phyloP scores from a whole-genome alignment of 2,113 vertebrate species.

The Trematocara variabile region DNA sequence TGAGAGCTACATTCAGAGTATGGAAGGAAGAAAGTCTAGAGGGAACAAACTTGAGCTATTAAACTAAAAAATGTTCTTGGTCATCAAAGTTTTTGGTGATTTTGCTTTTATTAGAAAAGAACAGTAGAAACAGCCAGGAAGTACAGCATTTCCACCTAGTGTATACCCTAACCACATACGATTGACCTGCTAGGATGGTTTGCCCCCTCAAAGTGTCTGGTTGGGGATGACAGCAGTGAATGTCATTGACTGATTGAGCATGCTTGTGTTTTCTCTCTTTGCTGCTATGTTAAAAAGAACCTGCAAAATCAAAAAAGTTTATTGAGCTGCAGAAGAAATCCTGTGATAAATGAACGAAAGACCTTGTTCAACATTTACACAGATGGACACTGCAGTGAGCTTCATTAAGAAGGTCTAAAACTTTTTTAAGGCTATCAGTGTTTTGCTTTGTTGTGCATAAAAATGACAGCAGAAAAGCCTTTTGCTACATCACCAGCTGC shows the following conservation, averaged over 20 bases:
- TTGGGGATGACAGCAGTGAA: not conserved
- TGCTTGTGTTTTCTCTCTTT: not conserved
- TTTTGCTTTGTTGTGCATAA: not conserved
- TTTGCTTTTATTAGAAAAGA: not conserved
- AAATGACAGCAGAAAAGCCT: not conserved
- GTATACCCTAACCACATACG: not conserved
- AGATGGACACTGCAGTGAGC: not conserved
- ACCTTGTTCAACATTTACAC: not conserved
- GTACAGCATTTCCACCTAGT: not conserved
- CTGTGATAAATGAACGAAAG: not conserved
- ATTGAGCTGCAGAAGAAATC: not conserved
- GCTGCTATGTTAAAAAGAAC: not conserved
- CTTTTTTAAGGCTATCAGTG: not conserved
- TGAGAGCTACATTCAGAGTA: not conserved
- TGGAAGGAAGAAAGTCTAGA: not conserved
- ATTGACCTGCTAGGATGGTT: not conserved
- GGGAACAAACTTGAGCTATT: not conserved
- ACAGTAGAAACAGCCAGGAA: not conserved
- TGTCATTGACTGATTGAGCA: not conserved
- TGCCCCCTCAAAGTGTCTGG: not conserved
- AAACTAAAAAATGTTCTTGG: not conserved
- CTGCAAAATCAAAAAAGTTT: not conserved
- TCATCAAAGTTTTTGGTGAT: not conserved
- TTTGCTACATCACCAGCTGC: not conserved
- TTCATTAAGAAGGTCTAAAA: not conserved